Evolutionary conservation across 2,797 vertebrate genomes (phyloP).

Genomic region (Lacerta bilineata): DNA sequence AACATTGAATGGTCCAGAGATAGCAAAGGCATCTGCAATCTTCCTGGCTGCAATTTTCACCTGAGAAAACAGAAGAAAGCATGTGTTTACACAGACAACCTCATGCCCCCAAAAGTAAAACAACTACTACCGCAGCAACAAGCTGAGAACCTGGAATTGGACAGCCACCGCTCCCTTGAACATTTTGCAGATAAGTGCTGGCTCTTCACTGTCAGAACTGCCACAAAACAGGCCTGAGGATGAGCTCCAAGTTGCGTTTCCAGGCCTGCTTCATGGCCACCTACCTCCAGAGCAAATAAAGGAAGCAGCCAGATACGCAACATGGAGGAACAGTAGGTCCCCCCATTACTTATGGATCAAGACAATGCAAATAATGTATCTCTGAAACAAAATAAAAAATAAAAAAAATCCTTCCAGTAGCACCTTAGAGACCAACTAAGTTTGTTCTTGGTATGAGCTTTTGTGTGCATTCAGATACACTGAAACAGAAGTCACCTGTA

Average conservation of each 20-base stretch:
- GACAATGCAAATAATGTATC: not conserved
- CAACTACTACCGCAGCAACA: too few species aligned
- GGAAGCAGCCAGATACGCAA: not conserved
- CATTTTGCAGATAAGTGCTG: too few species aligned
- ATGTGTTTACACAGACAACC: not conserved
- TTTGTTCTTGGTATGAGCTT: too few species aligned
- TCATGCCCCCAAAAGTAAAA: not conserved
- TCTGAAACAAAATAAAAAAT: not conserved
- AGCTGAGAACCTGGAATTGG: too few species aligned
- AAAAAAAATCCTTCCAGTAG: too few species aligned
- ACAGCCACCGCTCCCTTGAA: too few species aligned
- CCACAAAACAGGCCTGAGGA: not conserved
- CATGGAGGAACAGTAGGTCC: not conserved
- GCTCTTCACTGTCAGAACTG: not conserved
- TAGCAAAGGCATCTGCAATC: conserved; percentile 93
- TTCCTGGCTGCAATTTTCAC: conserved; percentile 91
- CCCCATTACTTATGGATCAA: not conserved
- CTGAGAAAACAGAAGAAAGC: conserved; percentile 73
- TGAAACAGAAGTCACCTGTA: too few species aligned
- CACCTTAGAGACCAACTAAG: too few species aligned
- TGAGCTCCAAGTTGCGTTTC: not conserved
- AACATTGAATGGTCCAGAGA: conserved; percentile 96
- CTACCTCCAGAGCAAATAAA: not conserved
- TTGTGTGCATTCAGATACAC: too few species aligned
- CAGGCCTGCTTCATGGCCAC: not conserved